phyloP scores from a whole-genome alignment of 2,888 invertebrate species.

The Danaus chrysippus region DNA sequence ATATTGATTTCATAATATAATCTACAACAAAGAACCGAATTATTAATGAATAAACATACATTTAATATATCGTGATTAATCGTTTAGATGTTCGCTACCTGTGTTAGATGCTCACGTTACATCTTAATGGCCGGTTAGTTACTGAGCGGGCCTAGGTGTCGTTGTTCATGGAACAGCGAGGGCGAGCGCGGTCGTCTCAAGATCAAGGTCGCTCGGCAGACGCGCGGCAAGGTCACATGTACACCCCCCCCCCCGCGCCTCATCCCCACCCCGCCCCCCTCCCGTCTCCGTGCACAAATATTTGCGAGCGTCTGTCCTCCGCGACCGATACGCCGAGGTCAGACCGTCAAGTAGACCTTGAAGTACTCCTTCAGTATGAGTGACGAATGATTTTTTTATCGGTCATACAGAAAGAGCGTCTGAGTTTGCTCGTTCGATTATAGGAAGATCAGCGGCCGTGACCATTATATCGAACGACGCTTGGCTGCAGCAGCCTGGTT shows the following conservation, averaged over 20 bases:
- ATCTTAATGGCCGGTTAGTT: conserved; percentile 20
- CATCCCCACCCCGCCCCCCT: conserved; percentile 35
- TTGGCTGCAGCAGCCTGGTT: conserved; percentile 27
- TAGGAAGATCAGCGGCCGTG: conserved; percentile 23
- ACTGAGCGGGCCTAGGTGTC: conserved; percentile 50
- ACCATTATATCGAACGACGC: conserved; percentile 26
- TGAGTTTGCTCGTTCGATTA: conserved; percentile 15
- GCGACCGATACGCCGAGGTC: conserved; percentile 79
- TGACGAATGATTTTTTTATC: conserved; percentile 51
- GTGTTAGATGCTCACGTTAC: background rate
- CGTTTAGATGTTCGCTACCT: no score
- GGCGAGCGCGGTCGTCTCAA: conserved; percentile 73
- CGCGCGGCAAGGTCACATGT: conserved; percentile 70
- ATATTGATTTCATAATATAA: no score
- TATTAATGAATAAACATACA: no score
- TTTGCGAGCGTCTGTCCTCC: conserved; percentile 78
- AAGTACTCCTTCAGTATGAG: conserved; percentile 73
- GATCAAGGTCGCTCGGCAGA: conserved; percentile 76
- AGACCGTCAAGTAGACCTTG: conserved; percentile 72
- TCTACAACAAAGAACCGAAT: no score
- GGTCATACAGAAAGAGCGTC: conserved; percentile 42
- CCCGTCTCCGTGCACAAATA: conserved; percentile 69
- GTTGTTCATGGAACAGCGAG: conserved; percentile 40
- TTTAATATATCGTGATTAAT: no score
- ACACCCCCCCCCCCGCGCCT: conserved; percentile 35